Conservation (phyloP, 2,113 vertebrate genomes). For the Anas platyrhynchos region DNA sequence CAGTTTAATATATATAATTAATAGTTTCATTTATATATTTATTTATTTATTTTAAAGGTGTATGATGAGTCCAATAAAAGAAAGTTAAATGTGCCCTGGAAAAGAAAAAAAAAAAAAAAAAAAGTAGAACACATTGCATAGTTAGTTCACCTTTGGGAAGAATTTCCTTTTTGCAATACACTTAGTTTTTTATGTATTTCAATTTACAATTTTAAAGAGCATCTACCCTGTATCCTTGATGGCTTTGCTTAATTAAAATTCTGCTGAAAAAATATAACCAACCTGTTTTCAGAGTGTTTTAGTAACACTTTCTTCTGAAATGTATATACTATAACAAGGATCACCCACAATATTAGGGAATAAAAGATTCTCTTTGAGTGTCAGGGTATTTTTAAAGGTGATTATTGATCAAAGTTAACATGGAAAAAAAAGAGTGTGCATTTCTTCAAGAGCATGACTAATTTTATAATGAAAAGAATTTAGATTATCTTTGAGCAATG, state of each 20-base stretch:
- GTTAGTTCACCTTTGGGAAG: not conserved
- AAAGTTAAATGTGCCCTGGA: not conserved
- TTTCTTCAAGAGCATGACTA: not conserved
- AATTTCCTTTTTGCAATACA: not conserved
- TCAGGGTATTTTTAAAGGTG: not conserved
- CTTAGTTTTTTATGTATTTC: not conserved
- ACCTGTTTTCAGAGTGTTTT: not conserved
- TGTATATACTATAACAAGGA: not conserved
- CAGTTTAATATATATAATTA: not conserved
- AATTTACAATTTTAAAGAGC: not conserved
- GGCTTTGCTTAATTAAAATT: not conserved
- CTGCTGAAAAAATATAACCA: not conserved
- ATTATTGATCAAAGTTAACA: not conserved
- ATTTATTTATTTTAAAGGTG: too few species aligned
- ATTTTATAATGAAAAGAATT: not conserved
- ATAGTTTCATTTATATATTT: not conserved
- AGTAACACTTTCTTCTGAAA: not conserved
- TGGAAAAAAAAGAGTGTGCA: not conserved
- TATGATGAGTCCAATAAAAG: not conserved
- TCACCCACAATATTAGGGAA: not conserved
- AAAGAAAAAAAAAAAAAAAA: not conserved
- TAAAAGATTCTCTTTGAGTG: not conserved
- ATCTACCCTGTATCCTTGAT: not conserved
- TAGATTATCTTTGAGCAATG: not conserved
- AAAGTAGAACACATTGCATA: not conserved